Percentiles rank a stretch among this genome's conserved stretches.
phyloP scores from a whole-genome alignment of 2,888 invertebrate species.

The Scaptomyza parva region DNA sequence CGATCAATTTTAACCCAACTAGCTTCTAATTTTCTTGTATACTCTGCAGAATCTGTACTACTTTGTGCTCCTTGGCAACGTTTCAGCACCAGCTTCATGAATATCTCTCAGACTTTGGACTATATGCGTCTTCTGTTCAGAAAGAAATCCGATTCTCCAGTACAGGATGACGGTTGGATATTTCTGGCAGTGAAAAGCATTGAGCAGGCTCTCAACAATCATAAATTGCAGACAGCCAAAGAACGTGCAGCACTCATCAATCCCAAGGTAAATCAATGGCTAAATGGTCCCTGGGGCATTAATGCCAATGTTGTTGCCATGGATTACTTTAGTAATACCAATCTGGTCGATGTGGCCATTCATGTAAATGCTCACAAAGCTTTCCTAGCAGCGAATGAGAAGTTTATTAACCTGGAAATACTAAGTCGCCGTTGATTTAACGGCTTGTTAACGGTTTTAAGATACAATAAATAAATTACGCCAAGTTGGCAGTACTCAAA shows the following conservation, averaged over 20 bases:
- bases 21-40: no score
- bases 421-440: slow-evolving; percentile 15
- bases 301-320: slow-evolving; percentile 90
- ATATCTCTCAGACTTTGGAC: slow-evolving; percentile 79
- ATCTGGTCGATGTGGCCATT: slow-evolving; percentile 89
- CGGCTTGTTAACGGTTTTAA: not conserved
- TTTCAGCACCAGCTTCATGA: slow-evolving; percentile 81
- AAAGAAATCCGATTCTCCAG: slow-evolving; percentile 77
- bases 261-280: slow-evolving; percentile 89
- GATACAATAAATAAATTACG: not conserved
- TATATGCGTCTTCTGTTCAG: slow-evolving; percentile 83
- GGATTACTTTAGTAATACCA: slow-evolving; percentile 90
- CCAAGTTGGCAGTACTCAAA: not conserved
- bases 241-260: slow-evolving; percentile 85
- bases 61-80: slow-evolving; percentile 83
- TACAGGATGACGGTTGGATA: slow-evolving; percentile 82
- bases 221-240: slow-evolving; percentile 77
- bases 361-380: slow-evolving; percentile 85
- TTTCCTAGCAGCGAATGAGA: slow-evolving; percentile 73
- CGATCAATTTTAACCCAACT: not conserved
- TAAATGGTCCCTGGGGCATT: slow-evolving; percentile 88
- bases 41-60: slow-evolving; percentile 77
- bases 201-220: slow-evolving; percentile 79
- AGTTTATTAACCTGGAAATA: slow-evolving; percentile 80
- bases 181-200: slow-evolving; percentile 81